phyloP scores from a whole-genome alignment of 2,888 invertebrate species.

The Tholera decimalis region DNA sequence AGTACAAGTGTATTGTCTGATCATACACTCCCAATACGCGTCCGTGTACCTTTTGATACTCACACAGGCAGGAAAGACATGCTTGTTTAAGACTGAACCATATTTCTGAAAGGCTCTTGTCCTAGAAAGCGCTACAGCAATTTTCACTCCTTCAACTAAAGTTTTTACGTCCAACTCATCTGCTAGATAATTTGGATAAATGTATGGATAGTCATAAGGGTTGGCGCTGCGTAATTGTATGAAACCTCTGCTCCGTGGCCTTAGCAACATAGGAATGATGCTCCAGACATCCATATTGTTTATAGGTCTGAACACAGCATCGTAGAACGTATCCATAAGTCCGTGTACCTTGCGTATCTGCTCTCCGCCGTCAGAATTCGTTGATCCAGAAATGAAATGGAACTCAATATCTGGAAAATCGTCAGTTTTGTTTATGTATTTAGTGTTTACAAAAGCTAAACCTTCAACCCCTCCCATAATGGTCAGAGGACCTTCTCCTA shows the following conservation, averaged over 20 bases:
- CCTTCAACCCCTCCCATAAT: conserved; percentile 97
- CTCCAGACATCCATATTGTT: conserved; percentile 96
- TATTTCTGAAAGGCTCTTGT: conserved; percentile 95
- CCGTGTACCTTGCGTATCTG: conserved; percentile 96
- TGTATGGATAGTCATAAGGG: conserved; percentile 97
- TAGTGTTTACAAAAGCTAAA: conserved; percentile 97
- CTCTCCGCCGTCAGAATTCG: conserved; percentile 96
- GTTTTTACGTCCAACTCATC: conserved; percentile 95
- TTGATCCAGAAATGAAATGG: conserved; percentile 97
- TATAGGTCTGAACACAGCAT: conserved; percentile 94
- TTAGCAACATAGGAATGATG: conserved; percentile 95
- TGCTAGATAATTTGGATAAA: conserved; percentile 97
- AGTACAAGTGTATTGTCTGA: conserved; percentile 95
- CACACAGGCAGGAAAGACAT: conserved; percentile 95
- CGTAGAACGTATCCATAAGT: conserved; percentile 94
- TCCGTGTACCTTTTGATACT: conserved; percentile 93
- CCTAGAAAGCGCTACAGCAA: conserved; percentile 95
- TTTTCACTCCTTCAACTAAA: conserved; percentile 96
- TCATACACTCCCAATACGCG: conserved; percentile 97
- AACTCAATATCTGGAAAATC: conserved; percentile 98
- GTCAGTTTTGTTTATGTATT: conserved; percentile 94
- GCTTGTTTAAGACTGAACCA: conserved; percentile 93
- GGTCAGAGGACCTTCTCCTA: conserved; percentile 96
- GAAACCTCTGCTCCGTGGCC: conserved; percentile 96
- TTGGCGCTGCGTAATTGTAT: conserved; percentile 96